phyloP scores from a whole-genome alignment of 2,113 vertebrate species.

The Chaetops frenatus region DNA sequence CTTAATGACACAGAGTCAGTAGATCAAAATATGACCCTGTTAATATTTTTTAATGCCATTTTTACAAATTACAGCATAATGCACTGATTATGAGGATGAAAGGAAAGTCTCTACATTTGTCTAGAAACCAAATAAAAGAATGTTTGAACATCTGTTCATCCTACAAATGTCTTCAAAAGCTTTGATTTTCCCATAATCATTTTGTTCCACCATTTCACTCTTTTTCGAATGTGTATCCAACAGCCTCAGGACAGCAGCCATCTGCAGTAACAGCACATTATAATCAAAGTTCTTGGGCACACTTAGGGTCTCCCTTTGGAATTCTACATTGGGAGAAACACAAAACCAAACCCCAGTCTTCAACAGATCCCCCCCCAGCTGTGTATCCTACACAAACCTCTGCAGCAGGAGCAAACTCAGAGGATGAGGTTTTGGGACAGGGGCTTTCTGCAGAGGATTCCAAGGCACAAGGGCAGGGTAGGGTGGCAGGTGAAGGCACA shows the following conservation, averaged over 20 bases:
- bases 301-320: neutral
- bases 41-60: slow-evolving; percentile 70
- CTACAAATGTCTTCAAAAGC: slow-evolving; percentile 64
- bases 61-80: slow-evolving; percentile 72
- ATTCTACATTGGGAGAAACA: neutral
- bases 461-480: neutral
- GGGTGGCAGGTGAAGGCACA: fast-evolving
- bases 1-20: slow-evolving; percentile 54
- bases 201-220: slow-evolving; percentile 58
- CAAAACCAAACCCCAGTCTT: neutral
- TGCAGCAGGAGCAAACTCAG: neutral
- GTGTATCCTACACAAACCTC: neutral
- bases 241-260: slow-evolving; percentile 59
- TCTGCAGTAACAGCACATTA: slow-evolving; percentile 57
- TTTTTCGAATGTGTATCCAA: slow-evolving; percentile 54
- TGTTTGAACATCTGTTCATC: slow-evolving; percentile 60
- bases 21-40: slow-evolving; percentile 60
- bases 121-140: slow-evolving; percentile 67
- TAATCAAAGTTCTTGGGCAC: slow-evolving; percentile 49
- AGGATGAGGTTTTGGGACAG: neutral
- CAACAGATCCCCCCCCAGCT: neutral
- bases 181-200: slow-evolving; percentile 58
- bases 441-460: neutral
- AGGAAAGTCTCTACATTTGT: slow-evolving; percentile 55
- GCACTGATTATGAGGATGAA: slow-evolving; percentile 68